A percentile compares a stretch with the other conserved stretches of the same genome.
Conservation (phyloP, 2,888 invertebrate genomes). For the Diabrotica balteata region DNA sequence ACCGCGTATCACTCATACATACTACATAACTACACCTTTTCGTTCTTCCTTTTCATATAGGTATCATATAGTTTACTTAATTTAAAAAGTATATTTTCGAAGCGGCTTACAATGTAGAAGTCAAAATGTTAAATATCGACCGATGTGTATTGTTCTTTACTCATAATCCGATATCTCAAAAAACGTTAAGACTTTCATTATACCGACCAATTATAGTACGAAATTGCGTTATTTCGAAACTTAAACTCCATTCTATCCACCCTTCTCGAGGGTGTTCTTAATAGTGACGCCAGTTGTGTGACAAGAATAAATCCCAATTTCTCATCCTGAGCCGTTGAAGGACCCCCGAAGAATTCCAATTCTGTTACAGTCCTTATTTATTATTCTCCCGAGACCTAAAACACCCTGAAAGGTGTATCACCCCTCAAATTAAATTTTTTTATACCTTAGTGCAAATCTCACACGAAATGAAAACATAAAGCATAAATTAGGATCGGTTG, state of each 20-base stretch:
- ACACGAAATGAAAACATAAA: conserved; percentile 12
- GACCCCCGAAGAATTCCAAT: conserved; percentile 37
- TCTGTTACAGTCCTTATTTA: conserved; percentile 33
- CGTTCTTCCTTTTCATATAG: too few species aligned
- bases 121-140: too few species aligned
- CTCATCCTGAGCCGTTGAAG: conserved; percentile 36
- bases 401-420: conserved; percentile 32
- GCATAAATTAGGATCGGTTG: conserved; percentile 16
- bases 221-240: conserved; percentile 8
- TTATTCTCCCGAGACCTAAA: conserved; percentile 32
- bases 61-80: too few species aligned
- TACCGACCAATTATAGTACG: conserved; percentile 8
- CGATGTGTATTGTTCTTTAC: too few species aligned
- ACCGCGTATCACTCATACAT: too few species aligned
- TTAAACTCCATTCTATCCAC: conserved; percentile 4
- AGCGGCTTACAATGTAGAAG: too few species aligned
- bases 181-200: not conserved
- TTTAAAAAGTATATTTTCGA: too few species aligned
- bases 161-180: too few species aligned
- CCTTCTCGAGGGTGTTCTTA: conserved; percentile 26
- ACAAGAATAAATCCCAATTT: conserved; percentile 36
- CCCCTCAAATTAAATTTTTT: conserved; percentile 33
- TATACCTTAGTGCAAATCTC: conserved; percentile 24
- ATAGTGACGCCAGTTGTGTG: conserved; percentile 28
- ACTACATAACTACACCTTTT: too few species aligned